Evolutionary conservation across 1,140 invertebrate species (phyloP).

Genomic region (Araneus ventricosus): DNA sequence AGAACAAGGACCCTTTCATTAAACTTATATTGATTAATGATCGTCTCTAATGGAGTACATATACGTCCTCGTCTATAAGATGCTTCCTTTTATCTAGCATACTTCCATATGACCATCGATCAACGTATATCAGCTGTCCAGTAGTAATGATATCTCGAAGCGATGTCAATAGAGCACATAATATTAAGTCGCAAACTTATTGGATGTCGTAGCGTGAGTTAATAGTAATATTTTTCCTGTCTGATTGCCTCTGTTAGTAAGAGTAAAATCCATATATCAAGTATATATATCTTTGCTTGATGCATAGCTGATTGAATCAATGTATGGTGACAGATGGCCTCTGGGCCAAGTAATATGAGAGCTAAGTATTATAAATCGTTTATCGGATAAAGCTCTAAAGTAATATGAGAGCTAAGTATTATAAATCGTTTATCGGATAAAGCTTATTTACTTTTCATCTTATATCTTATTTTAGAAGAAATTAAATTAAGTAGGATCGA

Average conservation of each 20-base stretch:
- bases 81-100: slow-evolving; percentile 51
- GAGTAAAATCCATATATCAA: slow-evolving; percentile 13
- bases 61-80: slow-evolving; percentile 30
- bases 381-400: too few relatives aligned
- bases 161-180: slow-evolving; percentile 35
- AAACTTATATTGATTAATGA: slow-evolving; percentile 65
- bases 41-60: slow-evolving; percentile 13
- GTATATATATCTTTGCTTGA: neutral
- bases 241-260: slow-evolving; percentile 7
- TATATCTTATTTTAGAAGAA: too few relatives aligned
- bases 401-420: too few relatives aligned
- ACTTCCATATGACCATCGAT: slow-evolving; percentile 41
- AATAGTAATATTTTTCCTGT: slow-evolving; percentile 42
- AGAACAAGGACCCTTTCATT: slow-evolving; percentile 52
- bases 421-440: too few relatives aligned
- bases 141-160: slow-evolving; percentile 45
- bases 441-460: too few relatives aligned
- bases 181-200: slow-evolving; percentile 40
- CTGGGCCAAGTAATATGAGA: too few relatives aligned
- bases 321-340: neutral
- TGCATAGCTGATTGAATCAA: neutral
- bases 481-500: too few relatives aligned
- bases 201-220: neutral
- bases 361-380: too few relatives aligned
- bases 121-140: slow-evolving; percentile 37